Percentiles rank a stretch among this genome's conserved stretches.
Evolutionary conservation across 2,888 invertebrate species (phyloP).

Genomic region (Gastracanthus pulcherrimus): DNA sequence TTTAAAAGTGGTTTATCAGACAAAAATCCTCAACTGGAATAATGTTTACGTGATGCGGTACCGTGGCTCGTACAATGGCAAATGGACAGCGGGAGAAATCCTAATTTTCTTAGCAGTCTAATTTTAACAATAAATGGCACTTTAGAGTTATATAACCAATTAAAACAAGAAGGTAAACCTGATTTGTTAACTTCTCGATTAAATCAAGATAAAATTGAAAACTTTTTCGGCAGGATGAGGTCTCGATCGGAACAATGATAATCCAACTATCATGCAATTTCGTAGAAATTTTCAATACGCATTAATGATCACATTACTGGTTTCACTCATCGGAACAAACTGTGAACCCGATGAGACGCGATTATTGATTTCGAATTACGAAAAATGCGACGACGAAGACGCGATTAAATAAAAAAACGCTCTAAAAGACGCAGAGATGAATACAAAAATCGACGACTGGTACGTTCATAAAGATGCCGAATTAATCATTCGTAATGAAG

Average conservation of each 20-base stretch:
- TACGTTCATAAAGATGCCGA: background rate
- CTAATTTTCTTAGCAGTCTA: background rate
- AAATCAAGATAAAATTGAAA: conserved; percentile 20
- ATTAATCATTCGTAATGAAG: background rate
- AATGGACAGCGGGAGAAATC: background rate
- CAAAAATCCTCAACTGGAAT: too few relatives aligned
- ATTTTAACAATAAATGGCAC: too few relatives aligned
- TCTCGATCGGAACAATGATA: background rate
- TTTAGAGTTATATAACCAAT: background rate
- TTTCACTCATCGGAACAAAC: too few relatives aligned
- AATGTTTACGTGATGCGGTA: background rate
- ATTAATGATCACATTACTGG: too few relatives aligned
- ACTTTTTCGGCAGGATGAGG: conserved; percentile 7
- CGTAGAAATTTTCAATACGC: too few relatives aligned
- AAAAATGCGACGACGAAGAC: background rate
- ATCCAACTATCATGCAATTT: background rate
- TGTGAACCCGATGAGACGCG: too few relatives aligned
- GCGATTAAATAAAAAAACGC: background rate
- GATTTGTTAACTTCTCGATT: background rate
- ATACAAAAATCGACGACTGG: background rate
- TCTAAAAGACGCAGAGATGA: background rate
- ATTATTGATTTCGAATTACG: conserved; percentile 1
- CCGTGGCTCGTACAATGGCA: background rate
- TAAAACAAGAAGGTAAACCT: background rate
- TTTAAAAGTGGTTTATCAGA: background rate